Percentiles rank a stretch among this genome's conserved stretches.
Evolutionary conservation across 2,113 vertebrate genomes (phyloP).

Genomic region (Hemichromis elongatus): DNA sequence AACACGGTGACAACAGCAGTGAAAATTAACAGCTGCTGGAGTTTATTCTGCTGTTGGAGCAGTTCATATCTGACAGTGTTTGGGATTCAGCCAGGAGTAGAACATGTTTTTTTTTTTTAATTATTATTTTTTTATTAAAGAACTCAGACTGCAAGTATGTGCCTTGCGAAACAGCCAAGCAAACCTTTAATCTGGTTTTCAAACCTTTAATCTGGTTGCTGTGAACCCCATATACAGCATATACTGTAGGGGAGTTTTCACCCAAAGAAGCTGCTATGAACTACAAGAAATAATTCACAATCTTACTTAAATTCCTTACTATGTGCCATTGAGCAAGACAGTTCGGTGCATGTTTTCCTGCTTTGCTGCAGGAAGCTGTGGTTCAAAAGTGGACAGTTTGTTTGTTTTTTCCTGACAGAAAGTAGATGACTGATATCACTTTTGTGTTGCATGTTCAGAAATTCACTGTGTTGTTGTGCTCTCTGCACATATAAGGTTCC

Average conservation of each 20-base stretch:
- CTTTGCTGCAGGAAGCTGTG: neutral
- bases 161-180: neutral
- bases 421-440: neutral
- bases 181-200: neutral
- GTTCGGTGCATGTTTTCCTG: neutral
- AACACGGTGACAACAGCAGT: neutral
- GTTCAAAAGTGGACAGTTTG: neutral
- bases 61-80: neutral
- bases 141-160: neutral
- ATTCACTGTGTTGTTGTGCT: neutral
- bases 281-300: neutral
- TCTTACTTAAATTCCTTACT: neutral
- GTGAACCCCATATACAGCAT: neutral
- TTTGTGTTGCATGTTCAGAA: neutral
- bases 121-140: rapidly evolving
- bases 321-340: neutral
- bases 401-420: neutral
- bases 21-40: neutral
- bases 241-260: neutral
- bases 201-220: neutral
- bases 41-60: neutral
- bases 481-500: neutral
- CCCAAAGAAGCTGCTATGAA: neutral
- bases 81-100: neutral
- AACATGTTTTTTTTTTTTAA: rapidly evolving